These are phyloP conservation scores for Teleopsis dalmanni DNA, from an alignment of 1,140 invertebrate genomes.

Conservation along the genomic window DNA sequence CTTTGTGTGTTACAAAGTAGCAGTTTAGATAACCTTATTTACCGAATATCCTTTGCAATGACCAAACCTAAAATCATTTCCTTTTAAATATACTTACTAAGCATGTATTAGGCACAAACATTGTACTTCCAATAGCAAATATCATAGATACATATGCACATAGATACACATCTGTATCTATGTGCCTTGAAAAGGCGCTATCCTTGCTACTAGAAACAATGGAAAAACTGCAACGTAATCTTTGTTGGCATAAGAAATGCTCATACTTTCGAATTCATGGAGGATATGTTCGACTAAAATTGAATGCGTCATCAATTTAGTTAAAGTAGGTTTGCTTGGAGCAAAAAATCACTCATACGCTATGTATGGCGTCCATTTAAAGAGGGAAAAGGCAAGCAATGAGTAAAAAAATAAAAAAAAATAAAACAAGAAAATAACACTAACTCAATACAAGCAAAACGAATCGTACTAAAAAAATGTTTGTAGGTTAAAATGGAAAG, in stretches of 20 bases:
- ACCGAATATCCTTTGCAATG: background rate
- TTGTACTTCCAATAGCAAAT: background rate
- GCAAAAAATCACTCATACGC: background rate
- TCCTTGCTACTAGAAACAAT: background rate
- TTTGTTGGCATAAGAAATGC: background rate
- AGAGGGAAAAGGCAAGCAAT: background rate
- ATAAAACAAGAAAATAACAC: background rate
- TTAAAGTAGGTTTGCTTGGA: background rate
- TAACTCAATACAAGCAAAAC: background rate
- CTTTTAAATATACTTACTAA: background rate
- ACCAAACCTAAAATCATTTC: background rate
- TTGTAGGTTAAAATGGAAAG: background rate
- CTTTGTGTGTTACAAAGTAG: slow-evolving; percentile 1
- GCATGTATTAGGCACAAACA: too few relatives aligned
- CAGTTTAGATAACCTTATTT: slow-evolving; percentile 3
- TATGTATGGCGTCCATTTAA: background rate
- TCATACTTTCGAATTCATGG: background rate
- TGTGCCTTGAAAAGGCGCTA: background rate
- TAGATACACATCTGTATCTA: background rate
- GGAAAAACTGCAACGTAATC: background rate
- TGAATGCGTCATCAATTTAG: background rate
- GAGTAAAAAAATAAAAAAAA: background rate
- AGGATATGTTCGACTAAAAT: background rate
- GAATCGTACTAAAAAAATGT: background rate
- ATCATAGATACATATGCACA: background rate